phyloP scores from a whole-genome alignment of 2,113 vertebrate genomes.

The Dissostichus mawsoni region DNA sequence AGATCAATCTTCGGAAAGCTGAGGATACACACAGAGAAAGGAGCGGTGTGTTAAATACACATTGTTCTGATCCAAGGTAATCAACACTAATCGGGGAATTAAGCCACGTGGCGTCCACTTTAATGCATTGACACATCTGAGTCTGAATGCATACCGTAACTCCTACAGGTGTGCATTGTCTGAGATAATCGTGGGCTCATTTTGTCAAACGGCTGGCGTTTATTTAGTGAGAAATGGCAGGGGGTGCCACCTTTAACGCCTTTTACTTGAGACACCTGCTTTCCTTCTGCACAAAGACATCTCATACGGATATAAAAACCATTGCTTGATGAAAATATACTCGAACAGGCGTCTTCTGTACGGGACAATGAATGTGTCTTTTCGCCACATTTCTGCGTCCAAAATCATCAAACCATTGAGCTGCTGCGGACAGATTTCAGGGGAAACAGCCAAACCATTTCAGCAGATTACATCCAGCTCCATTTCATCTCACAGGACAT shows the following conservation, averaged over 20 bases:
- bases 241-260: too few relatives aligned
- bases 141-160: neutral
- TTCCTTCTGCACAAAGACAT: too few relatives aligned
- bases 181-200: too few relatives aligned
- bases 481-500: neutral
- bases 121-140: neutral
- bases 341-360: too few relatives aligned
- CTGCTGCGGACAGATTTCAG: neutral
- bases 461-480: neutral
- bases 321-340: too few relatives aligned
- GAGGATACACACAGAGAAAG: neutral
- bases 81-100: constrained; percentile 13
- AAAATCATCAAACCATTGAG: neutral
- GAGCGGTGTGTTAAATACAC: neutral
- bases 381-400: neutral
- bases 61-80: neutral
- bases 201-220: too few relatives aligned
- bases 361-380: too few relatives aligned
- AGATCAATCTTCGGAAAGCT: neutral
- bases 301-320: too few relatives aligned
- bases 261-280: too few relatives aligned
- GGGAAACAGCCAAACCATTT: neutral
- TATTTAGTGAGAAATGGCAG: too few relatives aligned
- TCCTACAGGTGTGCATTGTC: neutral
- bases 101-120: neutral